A percentile compares a stretch with the other conserved stretches of the same genome.
Evolutionary conservation across 2,888 invertebrate genomes (phyloP).

Genomic region (Chloroclysta siterata): DNA sequence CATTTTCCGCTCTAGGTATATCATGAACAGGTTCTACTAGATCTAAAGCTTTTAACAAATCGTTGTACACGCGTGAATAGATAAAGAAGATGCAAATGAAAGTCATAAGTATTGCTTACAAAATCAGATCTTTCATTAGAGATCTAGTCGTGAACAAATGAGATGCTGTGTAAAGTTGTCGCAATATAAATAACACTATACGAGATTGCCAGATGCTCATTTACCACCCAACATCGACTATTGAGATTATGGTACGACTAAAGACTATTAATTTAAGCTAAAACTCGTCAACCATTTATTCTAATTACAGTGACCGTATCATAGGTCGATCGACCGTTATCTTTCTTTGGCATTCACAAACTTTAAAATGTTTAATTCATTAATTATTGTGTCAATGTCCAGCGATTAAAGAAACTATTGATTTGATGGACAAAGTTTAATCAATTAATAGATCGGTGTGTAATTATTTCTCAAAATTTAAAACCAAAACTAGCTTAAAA

Average conservation of each 20-base stretch:
- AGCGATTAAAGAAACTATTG: constrained; percentile 29
- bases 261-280: constrained; percentile 61
- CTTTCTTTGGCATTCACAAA: constrained; percentile 77
- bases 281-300: constrained; percentile 72
- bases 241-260: constrained; percentile 48
- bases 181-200: constrained; percentile 44
- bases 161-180: constrained; percentile 52
- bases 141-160: constrained; percentile 67
- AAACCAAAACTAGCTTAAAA: constrained; percentile 7
- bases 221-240: constrained; percentile 57
- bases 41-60: constrained; percentile 58
- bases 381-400: constrained; percentile 60
- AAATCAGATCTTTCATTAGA: constrained; percentile 63
- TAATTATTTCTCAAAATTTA: constrained; percentile 16
- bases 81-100: constrained; percentile 56
- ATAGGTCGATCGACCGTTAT: constrained; percentile 63
- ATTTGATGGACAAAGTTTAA: constrained; percentile 26
- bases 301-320: constrained; percentile 71
- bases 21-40: constrained; percentile 53
- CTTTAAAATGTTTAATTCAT: constrained; percentile 75
- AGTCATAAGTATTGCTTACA: constrained; percentile 50
- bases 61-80: constrained; percentile 52
- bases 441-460: constrained; percentile 27
- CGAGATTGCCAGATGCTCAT: constrained; percentile 45
- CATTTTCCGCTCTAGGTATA: constrained; percentile 3